These are phyloP conservation scores for Cinara cedri DNA, from an alignment of 2,888 invertebrate genomes.

Conservation along the genomic window DNA sequence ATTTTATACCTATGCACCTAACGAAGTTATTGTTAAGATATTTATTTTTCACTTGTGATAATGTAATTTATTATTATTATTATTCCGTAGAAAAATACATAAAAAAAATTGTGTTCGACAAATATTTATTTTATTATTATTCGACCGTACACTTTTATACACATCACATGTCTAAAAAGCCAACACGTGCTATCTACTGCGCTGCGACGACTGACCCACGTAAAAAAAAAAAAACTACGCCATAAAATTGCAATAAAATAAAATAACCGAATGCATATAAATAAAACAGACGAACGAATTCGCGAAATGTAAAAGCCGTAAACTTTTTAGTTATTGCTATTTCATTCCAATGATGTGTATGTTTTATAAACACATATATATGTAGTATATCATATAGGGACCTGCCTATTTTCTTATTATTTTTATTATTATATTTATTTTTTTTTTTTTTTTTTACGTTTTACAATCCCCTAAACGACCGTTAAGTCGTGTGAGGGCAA, in stretches of 20 bases:
- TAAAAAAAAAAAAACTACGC: not conserved
- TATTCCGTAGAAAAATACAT: not conserved
- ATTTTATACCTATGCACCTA: no score
- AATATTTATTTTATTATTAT: not conserved
- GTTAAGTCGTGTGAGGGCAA: conserved; percentile 53
- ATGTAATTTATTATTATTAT: no score
- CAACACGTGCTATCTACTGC: not conserved
- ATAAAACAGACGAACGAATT: conserved; percentile 50
- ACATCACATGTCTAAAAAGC: conserved; percentile 12
- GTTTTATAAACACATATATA: conserved; percentile 55
- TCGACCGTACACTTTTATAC: not conserved
- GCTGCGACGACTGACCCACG: not conserved
- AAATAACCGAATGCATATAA: conserved; percentile 43
- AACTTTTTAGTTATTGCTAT: conserved; percentile 53
- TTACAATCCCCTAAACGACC: conserved; percentile 56
- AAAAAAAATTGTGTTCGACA: not conserved
- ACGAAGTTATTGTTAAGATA: no score
- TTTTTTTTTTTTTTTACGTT: conserved; percentile 32
- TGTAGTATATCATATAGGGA: conserved; percentile 1
- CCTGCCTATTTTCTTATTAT: conserved; percentile 25
- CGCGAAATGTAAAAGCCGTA: conserved; percentile 53
- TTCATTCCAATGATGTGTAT: conserved; percentile 51
- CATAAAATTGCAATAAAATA: conserved; percentile 30
- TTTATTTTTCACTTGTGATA: no score
- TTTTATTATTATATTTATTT: no score